Evolutionary conservation across 2,888 invertebrate species (phyloP).

Genomic region (Hypolimnas misippus): DNA sequence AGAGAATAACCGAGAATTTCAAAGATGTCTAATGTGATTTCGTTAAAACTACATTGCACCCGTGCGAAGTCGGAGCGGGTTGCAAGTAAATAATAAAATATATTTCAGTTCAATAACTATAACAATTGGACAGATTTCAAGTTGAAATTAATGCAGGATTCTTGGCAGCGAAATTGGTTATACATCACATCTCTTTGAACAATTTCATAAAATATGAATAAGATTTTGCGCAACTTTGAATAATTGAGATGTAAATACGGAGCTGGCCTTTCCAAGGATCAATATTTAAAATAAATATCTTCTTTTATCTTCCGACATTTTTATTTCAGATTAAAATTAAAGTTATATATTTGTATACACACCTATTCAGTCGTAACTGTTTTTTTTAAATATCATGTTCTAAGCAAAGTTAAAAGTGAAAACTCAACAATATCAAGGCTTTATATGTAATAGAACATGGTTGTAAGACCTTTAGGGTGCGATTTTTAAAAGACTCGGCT

Average conservation of each 20-base stretch:
- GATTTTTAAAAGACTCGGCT: too few species aligned
- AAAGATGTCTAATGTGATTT: too few species aligned
- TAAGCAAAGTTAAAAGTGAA: too few species aligned
- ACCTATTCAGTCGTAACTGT: not conserved
- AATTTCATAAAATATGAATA: constrained; percentile 31
- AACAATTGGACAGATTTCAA: constrained; percentile 36
- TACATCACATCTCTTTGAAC: constrained; percentile 31
- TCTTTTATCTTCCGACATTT: not conserved
- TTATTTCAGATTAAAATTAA: not conserved
- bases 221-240: constrained; percentile 23
- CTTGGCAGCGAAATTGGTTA: constrained; percentile 33
- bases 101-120: constrained; percentile 21
- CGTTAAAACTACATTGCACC: too few species aligned
- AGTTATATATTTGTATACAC: not conserved
- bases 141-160: constrained; percentile 34
- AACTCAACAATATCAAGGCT: too few species aligned
- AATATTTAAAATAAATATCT: not conserved
- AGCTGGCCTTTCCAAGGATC: not conserved
- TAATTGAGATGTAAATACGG: constrained; percentile 19
- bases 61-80: too few species aligned
- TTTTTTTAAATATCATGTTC: too few species aligned
- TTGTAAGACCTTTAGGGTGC: too few species aligned
- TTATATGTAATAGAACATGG: too few species aligned
- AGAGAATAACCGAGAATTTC: too few species aligned
- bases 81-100: constrained; percentile 21